These are phyloP conservation scores for Zaprionus bogoriensis DNA, from an alignment of 2,888 invertebrate species.

Conservation along the genomic window DNA sequence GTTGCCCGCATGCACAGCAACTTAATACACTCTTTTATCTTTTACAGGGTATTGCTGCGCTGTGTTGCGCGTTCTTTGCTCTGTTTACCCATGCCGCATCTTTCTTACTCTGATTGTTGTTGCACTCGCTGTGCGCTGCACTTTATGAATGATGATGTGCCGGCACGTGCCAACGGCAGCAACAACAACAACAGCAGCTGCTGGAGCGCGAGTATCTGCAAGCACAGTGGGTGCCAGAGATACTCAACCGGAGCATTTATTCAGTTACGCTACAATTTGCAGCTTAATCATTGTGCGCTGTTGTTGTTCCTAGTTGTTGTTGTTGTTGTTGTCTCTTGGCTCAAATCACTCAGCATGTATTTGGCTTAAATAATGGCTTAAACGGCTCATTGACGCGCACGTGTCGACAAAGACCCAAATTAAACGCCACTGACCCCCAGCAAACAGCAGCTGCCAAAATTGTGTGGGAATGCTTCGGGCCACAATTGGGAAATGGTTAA, in stretches of 20 bases:
- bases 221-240: conserved; percentile 5
- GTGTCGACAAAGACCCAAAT: conserved; percentile 18
- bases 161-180: conserved; percentile 57
- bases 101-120: conserved; percentile 23
- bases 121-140: conserved; percentile 26
- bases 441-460: background rate
- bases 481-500: background rate
- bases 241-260: conserved; percentile 14
- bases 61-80: background rate
- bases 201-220: conserved; percentile 5
- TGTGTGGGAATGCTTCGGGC: background rate
- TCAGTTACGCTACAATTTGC: conserved; percentile 59
- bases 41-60: conserved; percentile 5
- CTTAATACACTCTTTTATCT: no score
- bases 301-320: background rate
- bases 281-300: conserved; percentile 52
- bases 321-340: conserved; percentile 17
- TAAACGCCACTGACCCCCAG: background rate
- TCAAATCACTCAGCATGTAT: conserved; percentile 27
- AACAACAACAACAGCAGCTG: conserved; percentile 3
- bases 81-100: conserved; percentile 38
- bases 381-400: conserved; percentile 47
- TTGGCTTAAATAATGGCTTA: conserved; percentile 23
- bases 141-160: conserved; percentile 57
- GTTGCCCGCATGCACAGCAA: no score